Evolutionary conservation across 1,140 invertebrate genomes (phyloP), one percentile per base, ranked within the genome.

Genomic region (Antheraea mylitta): DNA sequence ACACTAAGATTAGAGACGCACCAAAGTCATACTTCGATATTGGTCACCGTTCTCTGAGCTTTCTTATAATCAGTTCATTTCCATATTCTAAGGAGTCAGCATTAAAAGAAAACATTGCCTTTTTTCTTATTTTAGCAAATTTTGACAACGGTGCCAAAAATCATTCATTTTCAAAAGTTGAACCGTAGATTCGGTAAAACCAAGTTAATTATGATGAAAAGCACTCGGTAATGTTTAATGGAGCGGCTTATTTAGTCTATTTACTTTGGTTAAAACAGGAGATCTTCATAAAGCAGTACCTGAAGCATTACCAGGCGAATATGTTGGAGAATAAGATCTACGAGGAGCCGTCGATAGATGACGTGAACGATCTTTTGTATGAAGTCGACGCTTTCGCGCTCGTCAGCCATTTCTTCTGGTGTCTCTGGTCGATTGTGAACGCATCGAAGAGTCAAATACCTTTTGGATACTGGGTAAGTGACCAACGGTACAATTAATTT

Each of bases 391-490:
- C 96, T 8, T 99, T 98, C 79, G 95, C 96, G 0, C 90, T 99
- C 48, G 97, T 96, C 18, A 97, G 97, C n/a, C 97, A 99, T 86
- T 95, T 99, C 19, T 96, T 99, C 76, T 99, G 98, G 98, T 94
- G 94, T 4, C 92, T 99, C 0, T 99, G 98, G 98, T 95, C 95
- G 19, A 94, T 99, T 30, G 96, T 98, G 6, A 98, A 98, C 89
- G 96, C 96, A 0, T 95, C 95, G 71, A 95, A 96, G 13, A 98
- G 97, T 0, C 94, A 97, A 79, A 99, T 99, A 83, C 95, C 97
- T 45, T 99, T 99, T 86, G 98, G 97, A 58, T 99, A 99, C 87
- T 96, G 97, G 97, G 98, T 99, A 93, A 95, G 94, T 61, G 45
- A 53, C 5, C 16, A 11, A 53, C 11, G 1, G 10, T 53, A 53